phyloP scores from a whole-genome alignment of 2,797 vertebrate species.

The Anguilla megastoma region DNA sequence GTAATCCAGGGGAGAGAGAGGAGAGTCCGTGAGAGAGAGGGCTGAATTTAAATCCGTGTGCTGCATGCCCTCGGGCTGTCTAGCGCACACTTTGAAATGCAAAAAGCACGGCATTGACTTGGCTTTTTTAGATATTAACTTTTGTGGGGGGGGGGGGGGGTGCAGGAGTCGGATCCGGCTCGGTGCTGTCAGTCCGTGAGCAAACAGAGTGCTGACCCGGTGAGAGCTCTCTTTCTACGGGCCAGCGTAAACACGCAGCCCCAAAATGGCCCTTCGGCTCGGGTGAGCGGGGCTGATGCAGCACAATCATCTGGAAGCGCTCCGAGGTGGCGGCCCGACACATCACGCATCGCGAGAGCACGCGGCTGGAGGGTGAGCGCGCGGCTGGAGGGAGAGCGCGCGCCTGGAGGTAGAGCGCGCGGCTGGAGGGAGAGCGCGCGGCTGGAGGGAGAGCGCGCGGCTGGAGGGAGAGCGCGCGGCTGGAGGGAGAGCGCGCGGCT shows the following conservation, averaged over 20 bases:
- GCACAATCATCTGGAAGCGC: not conserved
- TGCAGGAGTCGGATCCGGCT: conserved; percentile 39
- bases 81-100: conserved; percentile 58
- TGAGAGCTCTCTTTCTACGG: conserved; percentile 46
- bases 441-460: not conserved
- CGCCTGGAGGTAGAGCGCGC: not conserved
- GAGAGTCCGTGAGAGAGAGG: conserved; percentile 29
- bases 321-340: not conserved
- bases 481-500: not conserved
- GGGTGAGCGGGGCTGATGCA: not conserved
- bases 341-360: not conserved
- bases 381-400: not conserved
- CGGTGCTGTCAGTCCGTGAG: not conserved
- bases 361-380: not conserved
- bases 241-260: conserved; percentile 48
- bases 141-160: conserved; percentile 51
- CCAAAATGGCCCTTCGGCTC: not conserved
- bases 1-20: conserved; percentile 33
- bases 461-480: too few species aligned
- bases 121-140: conserved; percentile 59
- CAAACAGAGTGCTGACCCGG: conserved; percentile 40
- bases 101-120: conserved; percentile 53
- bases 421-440: not conserved
- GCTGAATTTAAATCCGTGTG: conserved; percentile 29
- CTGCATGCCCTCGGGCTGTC: conserved; percentile 25